Percentiles rank a stretch among this genome's conserved stretches.
Conservation (phyloP, 2,888 invertebrate genomes). For the Dicyrtoma fusca region DNA sequence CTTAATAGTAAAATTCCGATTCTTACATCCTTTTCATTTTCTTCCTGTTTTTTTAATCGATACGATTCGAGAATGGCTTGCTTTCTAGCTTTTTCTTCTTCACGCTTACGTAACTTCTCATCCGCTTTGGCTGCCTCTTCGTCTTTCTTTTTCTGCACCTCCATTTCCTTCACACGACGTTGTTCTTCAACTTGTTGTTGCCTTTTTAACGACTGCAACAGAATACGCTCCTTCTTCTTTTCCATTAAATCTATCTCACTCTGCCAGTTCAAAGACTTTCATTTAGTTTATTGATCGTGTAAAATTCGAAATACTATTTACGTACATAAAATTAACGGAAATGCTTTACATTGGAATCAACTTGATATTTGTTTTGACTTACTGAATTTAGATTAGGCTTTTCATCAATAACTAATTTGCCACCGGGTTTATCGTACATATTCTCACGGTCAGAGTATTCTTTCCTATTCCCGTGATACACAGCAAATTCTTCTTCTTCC, state of each 20-base stretch:
- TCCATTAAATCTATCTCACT: slow-evolving; percentile 88
- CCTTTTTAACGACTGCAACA: slow-evolving; percentile 84
- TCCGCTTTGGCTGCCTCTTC: slow-evolving; percentile 70
- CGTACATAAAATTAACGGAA: background rate
- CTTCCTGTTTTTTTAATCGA: slow-evolving; percentile 76
- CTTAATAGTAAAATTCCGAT: background rate
- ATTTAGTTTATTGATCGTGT: background rate
- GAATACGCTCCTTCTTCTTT: slow-evolving; percentile 86
- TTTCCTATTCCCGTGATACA: slow-evolving; percentile 13
- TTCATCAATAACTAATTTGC: slow-evolving; percentile 55
- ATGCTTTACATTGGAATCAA: background rate
- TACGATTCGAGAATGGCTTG: slow-evolving; percentile 90
- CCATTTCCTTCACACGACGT: slow-evolving; percentile 80
- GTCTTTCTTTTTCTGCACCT: slow-evolving; percentile 73
- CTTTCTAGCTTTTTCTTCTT: slow-evolving; percentile 84
- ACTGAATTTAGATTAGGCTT: slow-evolving; percentile 54
- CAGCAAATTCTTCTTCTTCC: slow-evolving; percentile 43
- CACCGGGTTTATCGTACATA: slow-evolving; percentile 39
- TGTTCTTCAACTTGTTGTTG: slow-evolving; percentile 89
- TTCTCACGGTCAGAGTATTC: slow-evolving; percentile 22
- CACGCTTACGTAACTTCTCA: slow-evolving; percentile 69
- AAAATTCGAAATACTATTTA: slow-evolving; percentile 2
- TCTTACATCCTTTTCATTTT: slow-evolving; percentile 53
- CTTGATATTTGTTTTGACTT: slow-evolving; percentile 7
- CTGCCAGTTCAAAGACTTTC: slow-evolving; percentile 64